Conservation (phyloP, 2,113 vertebrate genomes). For the Xyrauchen texanus region DNA sequence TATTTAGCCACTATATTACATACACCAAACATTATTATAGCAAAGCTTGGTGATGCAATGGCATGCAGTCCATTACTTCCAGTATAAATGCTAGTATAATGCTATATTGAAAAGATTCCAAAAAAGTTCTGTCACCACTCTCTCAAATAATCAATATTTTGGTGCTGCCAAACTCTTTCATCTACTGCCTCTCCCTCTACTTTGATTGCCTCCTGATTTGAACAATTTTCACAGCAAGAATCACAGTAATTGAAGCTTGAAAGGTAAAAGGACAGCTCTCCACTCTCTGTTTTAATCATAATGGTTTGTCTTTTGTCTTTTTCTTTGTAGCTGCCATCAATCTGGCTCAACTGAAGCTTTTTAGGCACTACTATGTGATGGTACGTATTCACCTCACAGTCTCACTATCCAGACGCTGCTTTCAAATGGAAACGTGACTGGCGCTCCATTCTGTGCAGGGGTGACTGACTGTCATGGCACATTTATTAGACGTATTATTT, state of each 20-base stretch:
- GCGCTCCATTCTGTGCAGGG: too few relatives aligned
- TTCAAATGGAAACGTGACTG: not conserved
- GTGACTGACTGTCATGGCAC: too few relatives aligned
- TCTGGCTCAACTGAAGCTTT: slow-evolving; percentile 86
- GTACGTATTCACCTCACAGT: slow-evolving; percentile 67
- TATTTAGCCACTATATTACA: too few relatives aligned
- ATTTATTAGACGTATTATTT: too few relatives aligned
- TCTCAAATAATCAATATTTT: slow-evolving; percentile 6
- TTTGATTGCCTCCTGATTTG: slow-evolving; percentile 9
- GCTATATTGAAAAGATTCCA: too few relatives aligned
- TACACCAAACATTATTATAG: too few relatives aligned
- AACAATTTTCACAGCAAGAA: not conserved
- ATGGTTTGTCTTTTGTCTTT: slow-evolving; percentile 45
- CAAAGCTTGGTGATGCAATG: too few relatives aligned
- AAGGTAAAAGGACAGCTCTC: slow-evolving; percentile 1
- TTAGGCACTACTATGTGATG: slow-evolving; percentile 89
- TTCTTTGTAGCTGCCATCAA: slow-evolving; percentile 81
- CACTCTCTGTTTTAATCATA: slow-evolving; percentile 7
- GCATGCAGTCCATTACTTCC: too few relatives aligned
- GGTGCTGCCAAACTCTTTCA: not conserved
- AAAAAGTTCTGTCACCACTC: too few relatives aligned
- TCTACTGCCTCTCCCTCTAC: not conserved
- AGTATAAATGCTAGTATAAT: too few relatives aligned
- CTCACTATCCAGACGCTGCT: not conserved
- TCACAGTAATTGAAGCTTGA: slow-evolving; percentile 1